Conservation (phyloP, 2,888 invertebrate genomes). For the Anorthoa munda region DNA sequence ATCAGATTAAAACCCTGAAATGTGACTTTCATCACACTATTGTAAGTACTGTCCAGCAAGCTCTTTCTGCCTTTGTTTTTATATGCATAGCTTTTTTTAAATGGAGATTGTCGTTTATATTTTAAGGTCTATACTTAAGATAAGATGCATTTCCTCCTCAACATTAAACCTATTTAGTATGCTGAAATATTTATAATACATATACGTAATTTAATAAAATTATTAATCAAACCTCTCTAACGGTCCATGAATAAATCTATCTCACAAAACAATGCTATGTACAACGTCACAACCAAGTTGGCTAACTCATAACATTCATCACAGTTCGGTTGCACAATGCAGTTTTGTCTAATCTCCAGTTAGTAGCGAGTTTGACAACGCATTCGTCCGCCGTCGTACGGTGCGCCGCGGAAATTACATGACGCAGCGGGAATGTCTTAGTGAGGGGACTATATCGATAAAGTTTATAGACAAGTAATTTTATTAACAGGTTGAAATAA, state of each 20-base stretch:
- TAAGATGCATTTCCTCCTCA: not conserved
- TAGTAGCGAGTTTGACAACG: slow-evolving; percentile 74
- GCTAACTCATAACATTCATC: slow-evolving; percentile 50
- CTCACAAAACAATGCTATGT: slow-evolving; percentile 3
- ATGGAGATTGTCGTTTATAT: not conserved
- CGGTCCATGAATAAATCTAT: not conserved
- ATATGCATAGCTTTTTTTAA: not conserved
- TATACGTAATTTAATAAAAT: too few species aligned
- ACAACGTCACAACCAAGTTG: not conserved
- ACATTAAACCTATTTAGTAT: too few species aligned
- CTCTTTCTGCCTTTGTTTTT: not conserved
- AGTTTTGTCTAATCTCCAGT: slow-evolving; percentile 64
- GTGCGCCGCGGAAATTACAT: slow-evolving; percentile 81
- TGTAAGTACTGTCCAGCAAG: not conserved
- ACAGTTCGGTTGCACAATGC: slow-evolving; percentile 59
- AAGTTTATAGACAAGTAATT: slow-evolving; percentile 3
- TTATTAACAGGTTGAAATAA: too few species aligned
- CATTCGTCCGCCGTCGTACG: slow-evolving; percentile 73
- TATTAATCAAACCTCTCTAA: not conserved
- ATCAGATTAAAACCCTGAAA: not conserved
- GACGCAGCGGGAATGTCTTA: slow-evolving; percentile 70
- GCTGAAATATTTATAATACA: too few species aligned
- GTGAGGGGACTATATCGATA: slow-evolving; percentile 44
- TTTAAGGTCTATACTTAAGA: not conserved
- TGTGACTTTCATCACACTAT: not conserved